These are phyloP conservation scores for Oxytorus armatus DNA, from an alignment of 2,888 invertebrate genomes.

Conservation along the genomic window DNA sequence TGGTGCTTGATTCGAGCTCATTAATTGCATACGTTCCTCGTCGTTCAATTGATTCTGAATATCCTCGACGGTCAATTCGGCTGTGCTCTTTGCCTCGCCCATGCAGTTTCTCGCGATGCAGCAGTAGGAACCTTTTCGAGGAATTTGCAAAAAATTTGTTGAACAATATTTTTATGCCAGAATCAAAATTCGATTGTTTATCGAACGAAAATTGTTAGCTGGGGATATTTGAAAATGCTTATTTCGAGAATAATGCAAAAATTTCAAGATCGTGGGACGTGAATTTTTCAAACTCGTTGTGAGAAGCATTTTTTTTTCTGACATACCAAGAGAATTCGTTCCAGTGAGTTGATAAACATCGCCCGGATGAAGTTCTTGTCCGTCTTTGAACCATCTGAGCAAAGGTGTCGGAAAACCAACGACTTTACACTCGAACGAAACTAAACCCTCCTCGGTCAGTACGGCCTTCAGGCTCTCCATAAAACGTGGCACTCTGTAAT, in stretches of 20 bases:
- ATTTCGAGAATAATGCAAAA: too few relatives aligned
- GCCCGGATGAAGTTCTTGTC: slow-evolving; percentile 95
- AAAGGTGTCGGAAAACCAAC: slow-evolving; percentile 96
- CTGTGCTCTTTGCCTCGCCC: slow-evolving; percentile 94
- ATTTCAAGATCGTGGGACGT: too few relatives aligned
- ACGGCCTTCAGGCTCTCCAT: slow-evolving; percentile 96
- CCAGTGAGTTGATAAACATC: slow-evolving; percentile 97
- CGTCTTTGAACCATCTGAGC: slow-evolving; percentile 96
- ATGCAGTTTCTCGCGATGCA: slow-evolving; percentile 96
- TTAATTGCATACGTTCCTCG: slow-evolving; percentile 91
- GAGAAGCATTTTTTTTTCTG: too few relatives aligned
- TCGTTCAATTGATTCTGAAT: slow-evolving; percentile 95
- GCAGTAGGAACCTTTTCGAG: slow-evolving; percentile 92
- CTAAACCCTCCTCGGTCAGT: slow-evolving; percentile 95
- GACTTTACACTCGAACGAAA: slow-evolving; percentile 97
- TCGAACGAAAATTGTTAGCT: background rate
- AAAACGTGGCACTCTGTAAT: slow-evolving; percentile 94
- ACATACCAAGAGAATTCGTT: slow-evolving; percentile 91
- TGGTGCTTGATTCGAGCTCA: slow-evolving; percentile 91
- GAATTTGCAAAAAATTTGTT: too few relatives aligned
- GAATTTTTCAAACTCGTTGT: too few relatives aligned
- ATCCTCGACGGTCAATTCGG: slow-evolving; percentile 95
- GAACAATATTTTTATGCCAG: too few relatives aligned
- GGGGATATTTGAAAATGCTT: too few relatives aligned
- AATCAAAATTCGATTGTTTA: slow-evolving; percentile 9